phyloP scores from a whole-genome alignment of 2,797 vertebrate species.

The Galaxias olidus region DNA sequence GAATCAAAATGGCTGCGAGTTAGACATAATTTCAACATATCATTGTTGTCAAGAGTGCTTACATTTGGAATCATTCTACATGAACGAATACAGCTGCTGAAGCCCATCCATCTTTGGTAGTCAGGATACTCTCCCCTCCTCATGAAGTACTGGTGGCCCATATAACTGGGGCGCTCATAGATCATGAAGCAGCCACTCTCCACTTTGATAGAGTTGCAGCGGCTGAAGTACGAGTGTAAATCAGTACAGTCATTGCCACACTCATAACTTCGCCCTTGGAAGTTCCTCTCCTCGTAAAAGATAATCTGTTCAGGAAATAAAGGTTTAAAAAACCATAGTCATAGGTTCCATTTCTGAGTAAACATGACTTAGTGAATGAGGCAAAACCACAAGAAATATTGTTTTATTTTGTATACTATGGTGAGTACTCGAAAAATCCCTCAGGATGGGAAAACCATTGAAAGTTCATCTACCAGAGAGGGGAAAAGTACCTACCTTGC shows the following conservation, averaged over 20 bases:
- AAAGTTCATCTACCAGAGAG: constrained; percentile 41
- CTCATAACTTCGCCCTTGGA: constrained; percentile 81
- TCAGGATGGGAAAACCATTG: constrained; percentile 9
- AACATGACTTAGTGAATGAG: neutral
- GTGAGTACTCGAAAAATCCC: constrained; percentile 5
- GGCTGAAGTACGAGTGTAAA: constrained; percentile 79
- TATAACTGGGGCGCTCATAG: constrained; percentile 80
- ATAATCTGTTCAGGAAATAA: constrained; percentile 64
- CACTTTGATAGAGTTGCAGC: constrained; percentile 81
- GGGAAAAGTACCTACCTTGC: constrained; percentile 74
- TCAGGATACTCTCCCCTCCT: constrained; percentile 78
- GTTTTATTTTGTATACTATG: neutral
- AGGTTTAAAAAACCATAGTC: constrained; percentile 15
- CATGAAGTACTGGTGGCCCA: constrained; percentile 83
- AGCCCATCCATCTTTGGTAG: constrained; percentile 82
- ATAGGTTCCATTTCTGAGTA: neutral
- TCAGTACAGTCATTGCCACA: constrained; percentile 81
- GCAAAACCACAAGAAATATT: neutral
- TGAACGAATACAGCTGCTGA: constrained; percentile 78
- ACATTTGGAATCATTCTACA: constrained; percentile 78
- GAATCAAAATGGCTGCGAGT: neutral
- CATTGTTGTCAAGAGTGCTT: constrained; percentile 33
- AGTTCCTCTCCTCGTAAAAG: constrained; percentile 83
- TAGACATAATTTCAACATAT: neutral
- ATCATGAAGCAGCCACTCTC: constrained; percentile 83